These are phyloP conservation scores for Phoxinus dragarum DNA, from an alignment of 2,797 vertebrate species.

Conservation along the genomic window DNA sequence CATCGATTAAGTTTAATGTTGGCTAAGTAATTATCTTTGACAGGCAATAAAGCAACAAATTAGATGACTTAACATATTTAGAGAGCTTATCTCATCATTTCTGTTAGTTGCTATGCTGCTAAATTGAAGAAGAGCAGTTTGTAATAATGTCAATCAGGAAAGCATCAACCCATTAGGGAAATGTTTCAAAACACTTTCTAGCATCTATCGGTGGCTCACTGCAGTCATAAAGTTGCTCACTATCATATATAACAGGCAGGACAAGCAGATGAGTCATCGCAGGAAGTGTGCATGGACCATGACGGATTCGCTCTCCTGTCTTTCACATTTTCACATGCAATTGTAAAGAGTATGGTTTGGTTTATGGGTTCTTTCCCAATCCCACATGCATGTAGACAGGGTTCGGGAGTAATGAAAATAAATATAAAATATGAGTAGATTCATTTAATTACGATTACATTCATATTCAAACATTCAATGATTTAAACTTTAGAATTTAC, in stretches of 20 bases:
- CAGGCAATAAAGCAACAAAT: conserved; percentile 35
- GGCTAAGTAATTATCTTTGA: conserved; percentile 32
- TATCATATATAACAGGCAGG: conserved; percentile 31
- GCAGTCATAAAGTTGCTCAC: conserved; percentile 31
- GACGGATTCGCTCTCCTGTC: conserved; percentile 18
- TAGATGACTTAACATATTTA: conserved; percentile 31
- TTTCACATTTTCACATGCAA: conserved; percentile 14
- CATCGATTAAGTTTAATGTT: conserved; percentile 16
- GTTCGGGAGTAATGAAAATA: neutral
- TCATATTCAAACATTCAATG: neutral
- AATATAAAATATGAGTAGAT: neutral
- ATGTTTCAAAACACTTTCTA: conserved; percentile 28
- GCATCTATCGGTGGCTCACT: conserved; percentile 33
- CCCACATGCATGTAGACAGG: neutral
- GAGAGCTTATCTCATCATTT: conserved; percentile 38
- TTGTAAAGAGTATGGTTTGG: neutral
- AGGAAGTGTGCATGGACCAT: conserved; percentile 34
- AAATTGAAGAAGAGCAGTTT: conserved; percentile 18
- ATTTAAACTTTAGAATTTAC: neutral
- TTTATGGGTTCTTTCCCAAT: neutral
- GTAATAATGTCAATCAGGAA: conserved; percentile 34
- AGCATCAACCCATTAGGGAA: conserved; percentile 45
- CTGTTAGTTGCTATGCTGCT: neutral
- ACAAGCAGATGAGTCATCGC: conserved; percentile 49
- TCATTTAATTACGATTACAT: neutral